These are phyloP conservation scores for Solen grandis DNA, from an alignment of 1,140 invertebrate species.

Conservation along the genomic window DNA sequence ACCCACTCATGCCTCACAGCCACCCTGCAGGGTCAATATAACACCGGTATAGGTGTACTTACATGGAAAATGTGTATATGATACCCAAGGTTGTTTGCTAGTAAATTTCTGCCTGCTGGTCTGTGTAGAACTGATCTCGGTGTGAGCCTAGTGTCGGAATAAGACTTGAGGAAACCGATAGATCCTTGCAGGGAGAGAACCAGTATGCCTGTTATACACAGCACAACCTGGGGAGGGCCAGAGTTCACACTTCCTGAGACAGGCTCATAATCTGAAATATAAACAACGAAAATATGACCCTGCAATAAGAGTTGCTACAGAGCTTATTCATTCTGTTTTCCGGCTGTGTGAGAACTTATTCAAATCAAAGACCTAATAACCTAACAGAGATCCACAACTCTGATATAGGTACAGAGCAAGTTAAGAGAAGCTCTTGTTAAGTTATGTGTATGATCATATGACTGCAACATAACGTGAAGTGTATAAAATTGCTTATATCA, in stretches of 20 bases:
- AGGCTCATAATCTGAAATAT: slow-evolving; percentile 37
- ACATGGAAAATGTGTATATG: slow-evolving; percentile 64
- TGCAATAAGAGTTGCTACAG: neutral
- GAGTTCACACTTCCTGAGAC: slow-evolving; percentile 3
- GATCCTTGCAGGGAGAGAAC: slow-evolving; percentile 25
- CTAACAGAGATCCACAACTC: no score
- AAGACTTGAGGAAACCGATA: neutral
- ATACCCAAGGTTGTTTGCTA: slow-evolving; percentile 47
- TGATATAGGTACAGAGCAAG: no score
- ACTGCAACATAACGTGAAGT: no score
- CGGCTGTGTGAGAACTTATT: no score
- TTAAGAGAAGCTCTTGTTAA: no score
- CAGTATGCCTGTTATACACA: slow-evolving; percentile 59
- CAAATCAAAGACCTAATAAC: no score
- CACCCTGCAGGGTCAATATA: no score
- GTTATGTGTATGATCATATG: no score
- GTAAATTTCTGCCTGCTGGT: slow-evolving; percentile 60
- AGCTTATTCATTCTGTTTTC: no score
- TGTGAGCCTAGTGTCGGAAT: neutral
- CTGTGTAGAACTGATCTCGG: slow-evolving; percentile 28
- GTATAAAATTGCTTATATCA: no score
- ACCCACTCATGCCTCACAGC: no score
- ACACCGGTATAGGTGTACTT: no score
- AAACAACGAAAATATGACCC: neutral
- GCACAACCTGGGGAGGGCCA: slow-evolving; percentile 22